Conservation (phyloP, 2,888 invertebrate species). For the Aromia moschata region DNA sequence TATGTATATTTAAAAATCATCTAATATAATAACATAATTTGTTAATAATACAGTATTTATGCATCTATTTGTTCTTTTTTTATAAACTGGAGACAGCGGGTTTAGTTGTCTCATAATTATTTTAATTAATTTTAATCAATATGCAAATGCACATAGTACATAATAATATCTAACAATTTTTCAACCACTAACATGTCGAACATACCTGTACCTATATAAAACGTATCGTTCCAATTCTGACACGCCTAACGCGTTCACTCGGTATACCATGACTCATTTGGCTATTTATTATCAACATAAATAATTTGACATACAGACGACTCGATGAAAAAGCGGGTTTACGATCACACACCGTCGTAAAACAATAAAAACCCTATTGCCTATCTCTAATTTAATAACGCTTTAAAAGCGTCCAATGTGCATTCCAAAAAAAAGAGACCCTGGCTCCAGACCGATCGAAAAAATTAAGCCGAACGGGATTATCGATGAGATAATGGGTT, state of each 20-base stretch:
- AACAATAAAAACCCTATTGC: not conserved
- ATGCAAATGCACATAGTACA: too few relatives aligned
- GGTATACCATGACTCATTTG: not conserved
- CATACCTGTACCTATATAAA: too few relatives aligned
- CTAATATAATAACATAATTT: too few relatives aligned
- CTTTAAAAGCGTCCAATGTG: conserved; percentile 1
- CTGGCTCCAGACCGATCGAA: conserved; percentile 1
- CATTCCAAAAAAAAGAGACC: not conserved
- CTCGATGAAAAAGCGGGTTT: not conserved
- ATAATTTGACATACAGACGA: not conserved
- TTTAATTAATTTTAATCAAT: too few relatives aligned
- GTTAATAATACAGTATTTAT: too few relatives aligned
- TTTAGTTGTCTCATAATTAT: too few relatives aligned
- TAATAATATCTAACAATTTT: too few relatives aligned
- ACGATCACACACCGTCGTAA: not conserved
- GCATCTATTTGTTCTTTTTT: too few relatives aligned
- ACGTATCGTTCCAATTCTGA: too few relatives aligned
- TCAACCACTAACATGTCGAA: too few relatives aligned
- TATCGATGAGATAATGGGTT: not conserved
- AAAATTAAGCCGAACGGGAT: not conserved
- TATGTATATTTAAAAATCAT: too few relatives aligned
- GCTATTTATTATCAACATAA: not conserved
- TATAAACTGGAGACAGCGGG: too few relatives aligned
- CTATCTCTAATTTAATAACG: not conserved
- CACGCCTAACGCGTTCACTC: not conserved